Evolutionary conservation across 2,888 invertebrate genomes (phyloP).

Genomic region (Tupiocoris notatus): DNA sequence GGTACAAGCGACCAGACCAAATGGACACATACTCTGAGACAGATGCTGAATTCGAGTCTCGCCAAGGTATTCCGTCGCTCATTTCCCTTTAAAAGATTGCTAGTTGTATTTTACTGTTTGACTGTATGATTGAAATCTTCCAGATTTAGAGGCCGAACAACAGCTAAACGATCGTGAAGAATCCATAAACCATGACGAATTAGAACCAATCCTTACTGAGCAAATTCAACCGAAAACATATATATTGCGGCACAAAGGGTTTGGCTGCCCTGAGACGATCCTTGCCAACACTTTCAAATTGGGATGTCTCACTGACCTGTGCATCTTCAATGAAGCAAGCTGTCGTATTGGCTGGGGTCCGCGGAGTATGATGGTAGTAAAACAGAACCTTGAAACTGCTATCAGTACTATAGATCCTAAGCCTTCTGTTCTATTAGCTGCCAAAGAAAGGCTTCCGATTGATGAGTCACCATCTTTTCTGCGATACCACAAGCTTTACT

Average conservation of each 20-base stretch:
- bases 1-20: constrained; percentile 40
- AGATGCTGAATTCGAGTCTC: constrained; percentile 10
- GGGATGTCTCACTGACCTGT: constrained; percentile 44
- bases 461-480: constrained; percentile 20
- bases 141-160: constrained; percentile 5
- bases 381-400: neutral
- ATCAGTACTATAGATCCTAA: neutral
- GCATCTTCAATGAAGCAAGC: constrained; percentile 53
- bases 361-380: constrained; percentile 42
- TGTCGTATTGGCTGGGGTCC: constrained; percentile 76
- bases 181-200: neutral
- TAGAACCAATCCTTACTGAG: constrained; percentile 9
- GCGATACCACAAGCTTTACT: constrained; percentile 7
- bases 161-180: neutral
- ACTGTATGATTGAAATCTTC: too few species aligned
- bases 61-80: constrained; percentile 2
- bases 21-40: constrained; percentile 19
- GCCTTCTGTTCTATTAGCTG: neutral
- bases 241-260: constrained; percentile 54
- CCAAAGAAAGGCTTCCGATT: neutral
- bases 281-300: constrained; percentile 50
- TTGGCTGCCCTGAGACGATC: constrained; percentile 49
- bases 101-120: too few species aligned
- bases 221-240: constrained; percentile 55
- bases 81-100: too few species aligned